Percentiles rank a stretch among this genome's conserved stretches.
Evolutionary conservation across 2,888 invertebrate species (phyloP).

Genomic region (Caenorhabditis macrosperma): DNA sequence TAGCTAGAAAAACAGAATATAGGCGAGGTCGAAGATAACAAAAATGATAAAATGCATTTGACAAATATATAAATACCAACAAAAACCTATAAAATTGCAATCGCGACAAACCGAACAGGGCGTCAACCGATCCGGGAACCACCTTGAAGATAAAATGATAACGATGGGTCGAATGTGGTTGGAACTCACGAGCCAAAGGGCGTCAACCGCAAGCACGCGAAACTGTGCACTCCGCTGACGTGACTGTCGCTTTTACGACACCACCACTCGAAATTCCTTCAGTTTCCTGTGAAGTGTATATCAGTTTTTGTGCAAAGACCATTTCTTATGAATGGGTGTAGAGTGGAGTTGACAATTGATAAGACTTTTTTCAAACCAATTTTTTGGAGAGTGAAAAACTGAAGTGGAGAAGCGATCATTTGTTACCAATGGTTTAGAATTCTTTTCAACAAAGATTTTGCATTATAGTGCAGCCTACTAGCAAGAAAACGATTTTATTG

Average conservation of each 20-base stretch:
- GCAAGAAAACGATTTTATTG: too few species aligned
- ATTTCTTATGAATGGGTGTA: neutral
- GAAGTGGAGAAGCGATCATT: neutral
- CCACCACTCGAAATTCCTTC: conserved; percentile 1
- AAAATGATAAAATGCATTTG: conserved; percentile 21
- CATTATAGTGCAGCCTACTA: too few species aligned
- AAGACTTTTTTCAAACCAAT: neutral
- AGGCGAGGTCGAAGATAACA: conserved; percentile 19
- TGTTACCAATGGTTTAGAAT: neutral
- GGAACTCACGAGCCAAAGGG: neutral
- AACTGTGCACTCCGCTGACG: conserved; percentile 14
- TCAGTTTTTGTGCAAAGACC: conserved; percentile 14
- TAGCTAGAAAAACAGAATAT: neutral
- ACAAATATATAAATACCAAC: conserved; percentile 21
- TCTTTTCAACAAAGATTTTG: too few species aligned
- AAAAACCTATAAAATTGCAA: neutral
- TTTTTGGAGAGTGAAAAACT: neutral
- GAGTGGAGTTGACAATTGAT: neutral
- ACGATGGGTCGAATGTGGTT: conserved; percentile 4
- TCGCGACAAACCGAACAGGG: conserved; percentile 31
- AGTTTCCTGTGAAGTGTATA: neutral
- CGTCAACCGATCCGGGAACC: conserved; percentile 43
- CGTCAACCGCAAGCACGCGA: conserved; percentile 19
- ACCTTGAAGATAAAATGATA: conserved; percentile 44
- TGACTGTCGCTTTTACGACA: conserved; percentile 20